These are phyloP conservation scores for Pithys albifrons DNA, from an alignment of 2,113 vertebrate genomes.

Conservation along the genomic window DNA sequence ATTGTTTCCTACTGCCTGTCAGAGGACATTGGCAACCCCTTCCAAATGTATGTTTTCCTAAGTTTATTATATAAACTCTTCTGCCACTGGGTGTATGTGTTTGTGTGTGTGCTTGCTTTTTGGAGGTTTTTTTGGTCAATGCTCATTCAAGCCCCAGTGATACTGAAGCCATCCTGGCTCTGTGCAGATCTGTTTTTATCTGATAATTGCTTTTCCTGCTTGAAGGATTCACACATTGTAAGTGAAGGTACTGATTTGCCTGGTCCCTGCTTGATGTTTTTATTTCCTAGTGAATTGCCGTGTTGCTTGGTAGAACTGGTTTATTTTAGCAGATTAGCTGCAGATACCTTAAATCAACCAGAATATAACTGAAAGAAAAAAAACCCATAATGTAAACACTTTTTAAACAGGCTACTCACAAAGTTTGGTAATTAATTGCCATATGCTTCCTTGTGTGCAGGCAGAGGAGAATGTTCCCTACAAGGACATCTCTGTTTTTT, in stretches of 20 bases:
- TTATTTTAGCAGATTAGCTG: background rate
- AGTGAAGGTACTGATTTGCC: conserved; percentile 11
- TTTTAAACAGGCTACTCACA: background rate
- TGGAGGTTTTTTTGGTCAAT: background rate
- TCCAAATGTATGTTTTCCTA: background rate
- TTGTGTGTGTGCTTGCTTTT: background rate
- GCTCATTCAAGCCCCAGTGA: background rate
- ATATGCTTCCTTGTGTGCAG: background rate
- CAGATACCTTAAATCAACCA: background rate
- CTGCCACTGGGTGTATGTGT: background rate
- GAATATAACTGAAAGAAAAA: background rate
- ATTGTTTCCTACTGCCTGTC: background rate
- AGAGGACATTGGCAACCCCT: background rate
- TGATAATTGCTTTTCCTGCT: conserved; percentile 47
- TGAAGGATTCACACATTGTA: conserved; percentile 28
- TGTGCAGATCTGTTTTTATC: conserved; percentile 40
- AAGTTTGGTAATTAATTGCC: background rate
- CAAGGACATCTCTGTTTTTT: background rate
- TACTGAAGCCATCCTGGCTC: background rate
- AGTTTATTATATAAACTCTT: background rate
- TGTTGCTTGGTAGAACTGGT: background rate
- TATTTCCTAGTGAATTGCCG: conserved; percentile 2
- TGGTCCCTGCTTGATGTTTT: background rate
- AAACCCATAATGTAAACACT: background rate
- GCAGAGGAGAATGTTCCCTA: background rate